Percentiles rank a stretch among this genome's conserved stretches.
phyloP scores from a whole-genome alignment of 2,888 invertebrate species.

The Flabesymbios commensalis region DNA sequence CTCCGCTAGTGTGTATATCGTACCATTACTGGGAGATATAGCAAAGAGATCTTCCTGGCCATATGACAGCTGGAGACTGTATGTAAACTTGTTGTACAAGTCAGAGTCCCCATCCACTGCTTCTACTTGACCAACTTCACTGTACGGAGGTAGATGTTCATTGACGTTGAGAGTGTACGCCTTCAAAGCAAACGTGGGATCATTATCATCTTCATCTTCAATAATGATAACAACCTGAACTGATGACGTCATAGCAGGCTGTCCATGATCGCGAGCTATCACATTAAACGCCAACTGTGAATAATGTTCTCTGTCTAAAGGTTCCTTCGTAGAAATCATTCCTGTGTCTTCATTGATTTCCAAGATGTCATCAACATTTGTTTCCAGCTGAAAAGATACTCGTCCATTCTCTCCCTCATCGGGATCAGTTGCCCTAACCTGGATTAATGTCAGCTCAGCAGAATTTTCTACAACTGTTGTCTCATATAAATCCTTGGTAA shows the following conservation, averaged over 20 bases:
- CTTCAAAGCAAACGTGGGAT: background rate
- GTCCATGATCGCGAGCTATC: constrained; percentile 5
- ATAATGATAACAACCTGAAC: constrained; percentile 4
- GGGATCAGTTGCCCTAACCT: constrained; percentile 52
- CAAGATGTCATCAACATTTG: constrained; percentile 71
- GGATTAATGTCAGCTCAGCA: constrained; percentile 53
- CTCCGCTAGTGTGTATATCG: constrained; percentile 3
- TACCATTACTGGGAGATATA: constrained; percentile 12
- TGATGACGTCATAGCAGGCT: constrained; percentile 1
- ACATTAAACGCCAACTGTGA: constrained; percentile 78
- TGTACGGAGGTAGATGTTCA: constrained; percentile 55
- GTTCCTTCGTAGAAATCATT: background rate
- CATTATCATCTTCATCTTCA: constrained; percentile 11
- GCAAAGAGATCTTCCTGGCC: constrained; percentile 64
- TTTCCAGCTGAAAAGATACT: constrained; percentile 56
- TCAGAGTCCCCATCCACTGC: constrained; percentile 52
- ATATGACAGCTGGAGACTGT: constrained; percentile 68
- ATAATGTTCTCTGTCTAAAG: constrained; percentile 56
- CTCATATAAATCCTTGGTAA: constrained; percentile 86
- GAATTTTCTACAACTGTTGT: constrained; percentile 65
- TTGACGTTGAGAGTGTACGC: background rate
- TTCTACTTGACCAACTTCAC: constrained; percentile 54
- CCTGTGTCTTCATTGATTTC: constrained; percentile 13
- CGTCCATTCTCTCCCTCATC: constrained; percentile 43
- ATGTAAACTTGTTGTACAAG: constrained; percentile 41